Conservation (phyloP, 2,797 vertebrate species). For the Anguilla marmorata region DNA sequence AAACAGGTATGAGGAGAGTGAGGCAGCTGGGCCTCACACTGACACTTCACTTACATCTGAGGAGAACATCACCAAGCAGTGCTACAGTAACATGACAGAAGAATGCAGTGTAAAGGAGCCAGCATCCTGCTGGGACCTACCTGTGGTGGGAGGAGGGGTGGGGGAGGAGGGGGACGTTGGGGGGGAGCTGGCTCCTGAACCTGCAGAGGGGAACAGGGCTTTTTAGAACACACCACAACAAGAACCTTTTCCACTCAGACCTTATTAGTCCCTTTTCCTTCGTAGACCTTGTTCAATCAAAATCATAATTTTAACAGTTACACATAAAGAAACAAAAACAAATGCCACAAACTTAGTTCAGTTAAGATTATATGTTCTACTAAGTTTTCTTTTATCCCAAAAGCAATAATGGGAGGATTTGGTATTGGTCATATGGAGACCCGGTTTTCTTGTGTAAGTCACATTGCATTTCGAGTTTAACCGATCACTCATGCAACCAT, state of each 20-base stretch:
- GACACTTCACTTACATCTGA: background rate
- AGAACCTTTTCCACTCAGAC: background rate
- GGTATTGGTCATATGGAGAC: background rate
- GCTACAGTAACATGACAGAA: background rate
- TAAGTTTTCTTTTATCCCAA: background rate
- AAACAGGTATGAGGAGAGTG: background rate
- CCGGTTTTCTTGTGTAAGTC: too few species aligned
- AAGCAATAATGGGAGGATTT: background rate
- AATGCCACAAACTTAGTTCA: background rate
- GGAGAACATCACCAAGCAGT: background rate
- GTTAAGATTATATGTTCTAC: too few species aligned
- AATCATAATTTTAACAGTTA: background rate
- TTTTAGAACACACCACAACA: background rate
- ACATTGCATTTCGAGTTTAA: too few species aligned
- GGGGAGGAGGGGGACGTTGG: constrained; percentile 92
- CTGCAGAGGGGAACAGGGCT: constrained; percentile 61
- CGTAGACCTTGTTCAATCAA: background rate
- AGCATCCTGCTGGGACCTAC: constrained; percentile 57
- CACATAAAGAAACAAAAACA: background rate
- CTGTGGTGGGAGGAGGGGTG: constrained; percentile 81
- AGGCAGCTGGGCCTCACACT: background rate
- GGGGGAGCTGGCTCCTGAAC: constrained; percentile 93
- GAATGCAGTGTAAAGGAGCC: too few species aligned
- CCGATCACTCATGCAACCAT: too few species aligned
- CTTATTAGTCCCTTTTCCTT: background rate